Base-by-base conservation (phyloP, 1,140 invertebrate species). In the honey bee (Apis mellifera) region DNA sequence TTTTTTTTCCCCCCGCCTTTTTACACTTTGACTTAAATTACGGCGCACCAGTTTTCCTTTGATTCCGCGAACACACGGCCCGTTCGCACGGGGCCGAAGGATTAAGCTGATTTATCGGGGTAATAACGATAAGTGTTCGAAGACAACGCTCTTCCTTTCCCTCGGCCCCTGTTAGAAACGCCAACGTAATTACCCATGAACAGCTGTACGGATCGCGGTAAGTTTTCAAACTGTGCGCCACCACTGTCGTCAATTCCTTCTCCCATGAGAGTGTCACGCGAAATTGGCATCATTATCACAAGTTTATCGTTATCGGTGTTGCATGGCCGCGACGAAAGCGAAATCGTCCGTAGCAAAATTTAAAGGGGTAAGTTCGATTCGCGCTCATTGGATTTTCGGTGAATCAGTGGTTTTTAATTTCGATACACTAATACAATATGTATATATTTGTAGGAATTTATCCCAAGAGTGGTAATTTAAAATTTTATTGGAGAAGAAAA, bases 301-400 rank as follows among this genome's bases (percentile, higher is more conserved):
- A 42, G 86, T 77, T 87, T 87, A 85, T 87, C 86, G 84, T 85
- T 83, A 82, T 87, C 79, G 79, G 68, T 71, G 75, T 57, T 60
- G 60, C 50, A 54, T 54, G 19, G 21, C 57, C 17, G 48, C 70
- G 80, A 66, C 79, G 79, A 85, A 73, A 87, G 76, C 77, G 32
- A 42, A 42, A 42, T 42, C 32, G 32, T 42, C 32, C 32, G 32
- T 42, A 42, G 5, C 32, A 42, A 42, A 42, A 42, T 42, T 42
- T 42, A 42, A 42, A 42, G 32, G 32, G 32, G 5, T 42, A 7
- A 42, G 32, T 42, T 42, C 5, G 32, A 42, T 7, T 42, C 32
- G 32, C 4, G 32, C 32, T 42, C 32, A 42, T 42, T 42, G 5
- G 32, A 42, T 42, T 42, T 42, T 42, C 32, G 5, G 32, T 32